These are phyloP conservation scores for Hypocryptadius cinnamomeus DNA, from an alignment of 2,113 vertebrate genomes.

Conservation along the genomic window DNA sequence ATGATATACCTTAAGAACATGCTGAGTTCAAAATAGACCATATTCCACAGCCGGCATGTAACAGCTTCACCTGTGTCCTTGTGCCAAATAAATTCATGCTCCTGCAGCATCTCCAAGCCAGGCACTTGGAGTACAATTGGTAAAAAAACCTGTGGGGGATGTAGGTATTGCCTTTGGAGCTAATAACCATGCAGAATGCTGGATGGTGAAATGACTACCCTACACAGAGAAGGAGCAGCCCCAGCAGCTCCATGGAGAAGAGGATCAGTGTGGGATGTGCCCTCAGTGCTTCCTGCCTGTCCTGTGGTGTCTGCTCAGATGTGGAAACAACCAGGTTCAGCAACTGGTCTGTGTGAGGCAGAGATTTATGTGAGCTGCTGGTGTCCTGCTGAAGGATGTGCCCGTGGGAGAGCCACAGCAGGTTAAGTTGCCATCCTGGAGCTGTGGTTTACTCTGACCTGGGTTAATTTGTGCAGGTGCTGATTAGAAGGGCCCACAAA, in stretches of 20 bases:
- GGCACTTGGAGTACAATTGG: background rate
- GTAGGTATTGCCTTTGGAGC: background rate
- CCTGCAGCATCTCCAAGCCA: background rate
- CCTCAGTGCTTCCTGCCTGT: background rate
- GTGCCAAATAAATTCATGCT: background rate
- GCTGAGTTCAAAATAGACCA: background rate
- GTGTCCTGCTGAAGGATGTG: background rate
- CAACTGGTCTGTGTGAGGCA: accelerated
- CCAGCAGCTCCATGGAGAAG: background rate
- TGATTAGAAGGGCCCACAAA: background rate
- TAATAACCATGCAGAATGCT: accelerated
- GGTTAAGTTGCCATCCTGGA: background rate
- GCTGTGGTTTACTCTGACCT: background rate
- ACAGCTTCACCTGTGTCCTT: background rate
- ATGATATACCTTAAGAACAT: background rate
- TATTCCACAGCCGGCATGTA: background rate
- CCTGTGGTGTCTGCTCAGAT: accelerated
- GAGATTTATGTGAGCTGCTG: background rate
- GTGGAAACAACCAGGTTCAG: background rate
- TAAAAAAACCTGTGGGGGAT: background rate
- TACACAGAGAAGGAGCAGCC: background rate
- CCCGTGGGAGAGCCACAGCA: background rate
- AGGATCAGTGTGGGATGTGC: background rate
- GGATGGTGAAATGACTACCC: background rate
- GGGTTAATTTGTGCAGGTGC: background rate